Conservation (phyloP, 2,888 invertebrate genomes). For the Tribolium freemani region DNA sequence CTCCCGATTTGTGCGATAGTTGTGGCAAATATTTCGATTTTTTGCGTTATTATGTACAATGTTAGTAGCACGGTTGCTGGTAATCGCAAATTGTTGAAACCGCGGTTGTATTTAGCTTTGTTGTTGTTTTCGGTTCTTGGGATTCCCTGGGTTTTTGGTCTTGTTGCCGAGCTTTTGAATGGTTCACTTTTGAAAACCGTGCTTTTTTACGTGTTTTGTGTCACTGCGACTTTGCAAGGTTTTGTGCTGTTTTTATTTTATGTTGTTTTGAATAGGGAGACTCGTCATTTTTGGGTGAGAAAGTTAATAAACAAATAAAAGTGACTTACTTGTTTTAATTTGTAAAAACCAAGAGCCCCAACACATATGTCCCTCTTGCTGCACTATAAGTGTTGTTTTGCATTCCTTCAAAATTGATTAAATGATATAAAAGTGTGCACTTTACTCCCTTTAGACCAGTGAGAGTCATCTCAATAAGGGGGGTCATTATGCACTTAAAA, state of each 20-base stretch:
- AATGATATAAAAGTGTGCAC: conserved; percentile 34
- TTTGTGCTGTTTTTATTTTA: conserved; percentile 76
- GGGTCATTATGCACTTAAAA: conserved; percentile 56
- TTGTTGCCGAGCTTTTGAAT: conserved; percentile 67
- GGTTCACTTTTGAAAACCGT: conserved; percentile 53
- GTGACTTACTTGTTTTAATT: conserved; percentile 21
- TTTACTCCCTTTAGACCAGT: conserved; percentile 31
- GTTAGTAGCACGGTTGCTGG: conserved; percentile 64
- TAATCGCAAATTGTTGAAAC: conserved; percentile 67
- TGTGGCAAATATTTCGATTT: conserved; percentile 72
- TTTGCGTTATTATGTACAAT: conserved; percentile 71
- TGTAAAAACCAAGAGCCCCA: conserved; percentile 7
- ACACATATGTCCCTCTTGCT: conserved; percentile 34
- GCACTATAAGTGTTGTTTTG: conserved; percentile 39
- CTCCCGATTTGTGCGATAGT: conserved; percentile 71
- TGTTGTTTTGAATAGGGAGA: conserved; percentile 73
- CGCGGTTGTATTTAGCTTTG: conserved; percentile 73
- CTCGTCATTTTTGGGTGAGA: conserved; percentile 60
- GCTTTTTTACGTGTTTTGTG: conserved; percentile 70
- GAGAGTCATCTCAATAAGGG: conserved; percentile 14
- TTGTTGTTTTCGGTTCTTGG: conserved; percentile 75
- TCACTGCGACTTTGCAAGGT: conserved; percentile 73
- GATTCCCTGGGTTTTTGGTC: conserved; percentile 74
- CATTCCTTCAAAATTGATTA: conserved; percentile 43
- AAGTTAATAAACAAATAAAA: conserved; percentile 5